Evolutionary conservation across 2,113 vertebrate genomes (phyloP).

Genomic region (Rousettus leschenaultii): DNA sequence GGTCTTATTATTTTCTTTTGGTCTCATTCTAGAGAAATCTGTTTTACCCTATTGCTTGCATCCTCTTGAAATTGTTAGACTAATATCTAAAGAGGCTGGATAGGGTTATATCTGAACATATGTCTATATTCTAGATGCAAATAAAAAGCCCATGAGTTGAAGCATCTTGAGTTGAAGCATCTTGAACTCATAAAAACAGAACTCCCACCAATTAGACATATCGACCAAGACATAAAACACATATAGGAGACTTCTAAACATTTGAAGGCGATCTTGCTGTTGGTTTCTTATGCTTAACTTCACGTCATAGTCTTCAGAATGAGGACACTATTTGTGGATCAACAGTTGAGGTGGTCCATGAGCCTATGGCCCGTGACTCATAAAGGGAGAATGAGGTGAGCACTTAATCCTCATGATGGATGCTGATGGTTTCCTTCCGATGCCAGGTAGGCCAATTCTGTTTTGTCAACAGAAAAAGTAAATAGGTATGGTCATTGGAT

Average conservation of each 20-base stretch:
- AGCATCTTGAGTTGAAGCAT: background rate
- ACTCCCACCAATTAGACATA: background rate
- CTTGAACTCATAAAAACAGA: background rate
- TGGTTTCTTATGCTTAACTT: background rate
- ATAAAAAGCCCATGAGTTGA: background rate
- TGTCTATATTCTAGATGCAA: background rate
- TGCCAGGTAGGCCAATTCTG: no score
- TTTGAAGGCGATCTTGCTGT: background rate
- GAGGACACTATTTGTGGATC: background rate
- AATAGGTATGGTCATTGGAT: background rate
- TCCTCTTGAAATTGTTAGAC: background rate
- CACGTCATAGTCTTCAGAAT: background rate
- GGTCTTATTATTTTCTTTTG: background rate
- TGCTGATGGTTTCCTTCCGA: background rate
- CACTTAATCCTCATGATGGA: background rate
- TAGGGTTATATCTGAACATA: background rate
- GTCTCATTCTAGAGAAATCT: background rate
- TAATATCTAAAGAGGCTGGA: background rate
- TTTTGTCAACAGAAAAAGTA: background rate
- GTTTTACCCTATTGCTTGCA: background rate
- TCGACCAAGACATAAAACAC: background rate
- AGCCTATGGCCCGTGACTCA: background rate
- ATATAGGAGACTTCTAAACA: background rate
- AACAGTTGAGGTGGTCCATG: background rate
- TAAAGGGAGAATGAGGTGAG: background rate